Percentiles rank a stretch among this genome's conserved stretches.
Conservation (phyloP, 2,888 invertebrate genomes). For the Diarsia dahlii region DNA sequence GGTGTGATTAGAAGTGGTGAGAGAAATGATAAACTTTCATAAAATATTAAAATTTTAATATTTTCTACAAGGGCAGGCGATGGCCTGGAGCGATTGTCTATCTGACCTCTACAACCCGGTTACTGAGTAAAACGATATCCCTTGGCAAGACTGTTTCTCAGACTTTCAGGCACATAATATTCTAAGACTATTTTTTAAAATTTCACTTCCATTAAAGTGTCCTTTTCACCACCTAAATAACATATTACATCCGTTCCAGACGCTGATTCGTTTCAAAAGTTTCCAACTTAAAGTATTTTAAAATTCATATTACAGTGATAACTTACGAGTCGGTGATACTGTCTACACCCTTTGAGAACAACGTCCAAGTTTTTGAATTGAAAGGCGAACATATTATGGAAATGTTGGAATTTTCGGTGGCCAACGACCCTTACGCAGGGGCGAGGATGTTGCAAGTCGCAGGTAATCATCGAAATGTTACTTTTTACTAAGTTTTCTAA, state of each 20-base stretch:
- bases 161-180: not conserved
- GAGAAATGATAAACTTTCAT: not conserved
- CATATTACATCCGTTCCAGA: conserved; percentile 30
- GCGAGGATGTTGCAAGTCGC: conserved; percentile 91
- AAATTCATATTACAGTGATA: conserved; percentile 89
- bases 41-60: not conserved
- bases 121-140: not conserved
- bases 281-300: conserved; percentile 20
- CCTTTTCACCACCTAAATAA: conserved; percentile 16
- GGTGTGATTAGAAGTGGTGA: not conserved
- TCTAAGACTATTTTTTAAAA: not conserved
- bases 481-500: conserved; percentile 10
- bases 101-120: not conserved
- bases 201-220: conserved; percentile 1
- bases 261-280: conserved; percentile 30
- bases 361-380: conserved; percentile 93
- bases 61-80: not conserved
- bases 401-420: conserved; percentile 91
- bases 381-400: conserved; percentile 92
- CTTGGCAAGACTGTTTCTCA: not conserved
- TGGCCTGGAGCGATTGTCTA: not conserved
- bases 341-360: conserved; percentile 94
- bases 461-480: conserved; percentile 79
- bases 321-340: conserved; percentile 93
- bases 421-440: conserved; percentile 83